Conservation (phyloP, 2,888 invertebrate species). For the Beris morrisii region DNA sequence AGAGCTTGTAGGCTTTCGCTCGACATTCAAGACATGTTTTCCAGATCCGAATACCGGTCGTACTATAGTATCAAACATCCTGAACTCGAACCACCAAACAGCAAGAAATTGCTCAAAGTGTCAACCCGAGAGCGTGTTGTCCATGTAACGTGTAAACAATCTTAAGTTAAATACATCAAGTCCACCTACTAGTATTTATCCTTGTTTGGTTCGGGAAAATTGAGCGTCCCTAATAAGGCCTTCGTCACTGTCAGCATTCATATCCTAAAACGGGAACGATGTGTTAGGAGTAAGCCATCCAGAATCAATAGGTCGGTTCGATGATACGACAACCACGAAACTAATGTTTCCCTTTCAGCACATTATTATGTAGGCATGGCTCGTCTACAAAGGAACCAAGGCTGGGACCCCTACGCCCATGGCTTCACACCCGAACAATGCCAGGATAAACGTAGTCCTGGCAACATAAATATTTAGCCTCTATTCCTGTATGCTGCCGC, state of each 20-base stretch:
- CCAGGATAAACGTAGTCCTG: too few relatives aligned
- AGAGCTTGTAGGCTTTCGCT: slow-evolving; percentile 4
- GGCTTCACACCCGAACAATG: too few relatives aligned
- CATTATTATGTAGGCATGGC: too few relatives aligned
- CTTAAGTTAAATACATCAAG: slow-evolving; percentile 3
- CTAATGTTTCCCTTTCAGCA: too few relatives aligned
- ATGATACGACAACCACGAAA: too few relatives aligned
- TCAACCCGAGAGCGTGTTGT: slow-evolving; percentile 6
- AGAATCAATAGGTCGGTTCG: too few relatives aligned
- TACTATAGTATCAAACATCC: not conserved
- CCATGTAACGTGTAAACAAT: not conserved
- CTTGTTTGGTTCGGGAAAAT: slow-evolving; percentile 10
- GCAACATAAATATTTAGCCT: too few relatives aligned
- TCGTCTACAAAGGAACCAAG: too few relatives aligned
- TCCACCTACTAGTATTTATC: not conserved
- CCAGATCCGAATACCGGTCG: slow-evolving; percentile 5
- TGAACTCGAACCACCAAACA: not conserved
- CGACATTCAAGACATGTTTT: slow-evolving; percentile 12
- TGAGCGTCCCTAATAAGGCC: slow-evolving; percentile 12
- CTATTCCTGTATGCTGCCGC: too few relatives aligned
- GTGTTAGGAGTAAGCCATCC: too few relatives aligned
- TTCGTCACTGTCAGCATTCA: slow-evolving; percentile 21
- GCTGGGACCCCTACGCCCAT: too few relatives aligned
- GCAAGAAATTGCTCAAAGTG: not conserved
- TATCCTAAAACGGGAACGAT: slow-evolving; percentile 4